Conservation (phyloP, 2,888 invertebrate genomes). For the Schrankia costaestrigalis region DNA sequence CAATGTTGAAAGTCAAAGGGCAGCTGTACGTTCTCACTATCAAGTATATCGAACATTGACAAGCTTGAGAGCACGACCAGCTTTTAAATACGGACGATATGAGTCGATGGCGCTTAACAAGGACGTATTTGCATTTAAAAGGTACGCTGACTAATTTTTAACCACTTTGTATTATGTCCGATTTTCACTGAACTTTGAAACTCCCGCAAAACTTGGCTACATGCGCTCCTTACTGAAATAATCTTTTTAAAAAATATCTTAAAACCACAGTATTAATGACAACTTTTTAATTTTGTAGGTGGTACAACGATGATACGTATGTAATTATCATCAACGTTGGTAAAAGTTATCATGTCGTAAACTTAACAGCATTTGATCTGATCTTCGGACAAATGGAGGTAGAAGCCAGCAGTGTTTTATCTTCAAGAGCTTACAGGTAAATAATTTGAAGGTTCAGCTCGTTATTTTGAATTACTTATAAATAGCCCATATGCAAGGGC, state of each 20-base stretch:
- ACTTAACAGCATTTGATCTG: slow-evolving; percentile 75
- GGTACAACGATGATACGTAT: slow-evolving; percentile 70
- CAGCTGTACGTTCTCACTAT: slow-evolving; percentile 75
- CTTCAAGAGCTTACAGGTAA: slow-evolving; percentile 75
- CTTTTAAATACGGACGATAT: slow-evolving; percentile 75
- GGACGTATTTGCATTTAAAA: slow-evolving; percentile 79
- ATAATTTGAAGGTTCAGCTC: neutral
- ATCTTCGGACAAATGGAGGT: slow-evolving; percentile 76
- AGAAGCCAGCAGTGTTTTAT: slow-evolving; percentile 75
- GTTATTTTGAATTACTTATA: neutral
- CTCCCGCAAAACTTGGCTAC: no score
- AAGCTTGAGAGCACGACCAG: slow-evolving; percentile 73
- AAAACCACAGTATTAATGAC: no score
- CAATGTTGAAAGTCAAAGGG: slow-evolving; percentile 80
- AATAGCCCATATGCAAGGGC: no score
- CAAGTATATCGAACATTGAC: slow-evolving; percentile 76
- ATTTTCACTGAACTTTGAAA: no score
- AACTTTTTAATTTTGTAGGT: slow-evolving; percentile 42
- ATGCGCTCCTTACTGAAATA: no score
- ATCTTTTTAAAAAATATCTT: no score
- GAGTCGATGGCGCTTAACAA: slow-evolving; percentile 72
- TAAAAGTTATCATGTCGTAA: slow-evolving; percentile 68
- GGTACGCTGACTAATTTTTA: slow-evolving; percentile 45
- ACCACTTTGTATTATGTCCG: neutral
- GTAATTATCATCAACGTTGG: slow-evolving; percentile 81